These are phyloP conservation scores for Melitaea cinxia DNA, from an alignment of 1,140 invertebrate species.

Conservation along the genomic window DNA sequence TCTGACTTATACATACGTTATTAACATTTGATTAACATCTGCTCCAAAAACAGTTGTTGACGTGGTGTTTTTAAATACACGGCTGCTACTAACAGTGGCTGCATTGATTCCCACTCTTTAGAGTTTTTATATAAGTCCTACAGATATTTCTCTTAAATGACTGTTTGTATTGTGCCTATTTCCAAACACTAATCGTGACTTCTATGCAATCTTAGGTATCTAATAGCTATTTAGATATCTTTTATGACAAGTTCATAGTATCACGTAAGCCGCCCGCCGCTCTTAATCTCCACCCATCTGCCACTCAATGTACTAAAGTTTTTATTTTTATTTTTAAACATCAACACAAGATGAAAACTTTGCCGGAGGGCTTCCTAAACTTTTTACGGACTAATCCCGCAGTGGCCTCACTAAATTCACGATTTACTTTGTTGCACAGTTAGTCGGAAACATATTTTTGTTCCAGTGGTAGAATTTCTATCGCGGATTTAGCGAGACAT, in stretches of 20 bases:
- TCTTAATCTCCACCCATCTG: constrained; percentile 50
- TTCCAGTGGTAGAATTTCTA: constrained; percentile 55
- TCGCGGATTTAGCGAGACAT: constrained; percentile 62
- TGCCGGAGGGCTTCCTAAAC: constrained; percentile 49
- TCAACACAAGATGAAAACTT: constrained; percentile 75
- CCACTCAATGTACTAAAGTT: constrained; percentile 46
- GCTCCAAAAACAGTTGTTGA: no score
- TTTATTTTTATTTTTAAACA: constrained; percentile 66
- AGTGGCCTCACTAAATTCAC: constrained; percentile 68
- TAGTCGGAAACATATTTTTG: constrained; percentile 70
- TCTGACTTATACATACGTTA: no score
- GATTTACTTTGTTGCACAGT: constrained; percentile 72
- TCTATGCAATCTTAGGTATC: background rate
- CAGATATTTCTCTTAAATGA: no score
- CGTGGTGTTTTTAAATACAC: no score
- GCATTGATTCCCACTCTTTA: no score
- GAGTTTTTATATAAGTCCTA: no score
- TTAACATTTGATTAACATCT: no score
- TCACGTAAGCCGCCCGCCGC: constrained; percentile 35
- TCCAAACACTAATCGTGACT: no score
- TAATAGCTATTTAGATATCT: background rate
- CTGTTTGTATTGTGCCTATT: no score
- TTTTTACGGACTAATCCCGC: constrained; percentile 70
- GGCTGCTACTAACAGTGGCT: no score
- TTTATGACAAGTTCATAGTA: constrained; percentile 40